A percentile compares a stretch with the other conserved stretches of the same genome.
These are phyloP conservation scores for Pygoscelis adeliae DNA, from an alignment of 2,113 vertebrate species.

Conservation along the genomic window DNA sequence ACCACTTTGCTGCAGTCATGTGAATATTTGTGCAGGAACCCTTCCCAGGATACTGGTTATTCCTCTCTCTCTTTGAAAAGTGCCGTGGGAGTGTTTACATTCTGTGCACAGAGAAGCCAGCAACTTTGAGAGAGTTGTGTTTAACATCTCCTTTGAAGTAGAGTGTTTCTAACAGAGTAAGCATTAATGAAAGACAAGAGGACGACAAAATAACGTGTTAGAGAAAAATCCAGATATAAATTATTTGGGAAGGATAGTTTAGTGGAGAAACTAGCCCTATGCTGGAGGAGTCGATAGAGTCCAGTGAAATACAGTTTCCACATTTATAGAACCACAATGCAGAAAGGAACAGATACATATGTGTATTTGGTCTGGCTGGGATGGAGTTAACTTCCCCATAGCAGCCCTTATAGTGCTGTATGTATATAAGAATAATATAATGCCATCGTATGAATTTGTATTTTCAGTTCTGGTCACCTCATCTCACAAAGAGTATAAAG, in stretches of 20 bases:
- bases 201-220: neutral
- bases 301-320: neutral
- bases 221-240: neutral
- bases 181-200: neutral
- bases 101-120: neutral
- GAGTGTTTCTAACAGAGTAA: neutral
- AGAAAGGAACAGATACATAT: neutral
- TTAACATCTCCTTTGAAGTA: neutral
- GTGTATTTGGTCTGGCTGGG: neutral
- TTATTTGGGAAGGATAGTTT: neutral
- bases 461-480: neutral
- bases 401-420: neutral
- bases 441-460: neutral
- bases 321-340: neutral
- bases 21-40: neutral
- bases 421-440: neutral
- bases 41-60: neutral
- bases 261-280: neutral
- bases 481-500: neutral
- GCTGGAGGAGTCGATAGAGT: neutral
- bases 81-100: accelerated
- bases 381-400: neutral
- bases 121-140: neutral
- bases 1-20: too few relatives aligned
- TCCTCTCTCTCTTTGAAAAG: neutral